These are phyloP conservation scores for Ypsolopha sequella DNA, from an alignment of 2,888 invertebrate species.

Conservation along the genomic window DNA sequence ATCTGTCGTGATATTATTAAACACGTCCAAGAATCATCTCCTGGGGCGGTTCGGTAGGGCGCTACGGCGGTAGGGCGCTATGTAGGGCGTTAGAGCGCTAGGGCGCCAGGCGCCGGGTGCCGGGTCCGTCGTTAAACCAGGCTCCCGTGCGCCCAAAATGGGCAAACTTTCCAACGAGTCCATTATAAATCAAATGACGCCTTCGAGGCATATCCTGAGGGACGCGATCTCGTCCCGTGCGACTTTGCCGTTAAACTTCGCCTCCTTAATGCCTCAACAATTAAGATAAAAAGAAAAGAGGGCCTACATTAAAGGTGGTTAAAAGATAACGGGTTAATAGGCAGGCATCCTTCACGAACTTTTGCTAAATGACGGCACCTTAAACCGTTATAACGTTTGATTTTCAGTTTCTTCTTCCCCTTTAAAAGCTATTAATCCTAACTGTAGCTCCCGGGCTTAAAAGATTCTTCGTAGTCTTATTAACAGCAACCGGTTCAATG, in stretches of 20 bases:
- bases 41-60: slow-evolving; percentile 64
- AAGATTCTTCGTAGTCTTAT: neutral
- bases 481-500: too few relatives aligned
- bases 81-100: neutral
- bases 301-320: slow-evolving; percentile 68
- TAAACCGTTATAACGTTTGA: slow-evolving; percentile 2
- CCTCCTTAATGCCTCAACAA: slow-evolving; percentile 67
- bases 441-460: neutral
- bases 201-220: slow-evolving; percentile 67
- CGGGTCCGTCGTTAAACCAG: slow-evolving; percentile 66
- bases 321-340: slow-evolving; percentile 69
- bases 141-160: slow-evolving; percentile 59
- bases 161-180: slow-evolving; percentile 68
- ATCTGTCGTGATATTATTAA: slow-evolving; percentile 70
- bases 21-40: slow-evolving; percentile 69
- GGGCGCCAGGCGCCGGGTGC: slow-evolving; percentile 28
- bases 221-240: slow-evolving; percentile 56
- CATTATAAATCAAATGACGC: slow-evolving; percentile 72
- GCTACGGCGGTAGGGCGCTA: slow-evolving; percentile 8
- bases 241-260: slow-evolving; percentile 61
- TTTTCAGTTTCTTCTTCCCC: neutral
- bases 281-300: slow-evolving; percentile 70
- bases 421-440: neutral
- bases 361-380: slow-evolving; percentile 27
- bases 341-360: slow-evolving; percentile 30